Conservation (phyloP, 2,797 vertebrate species). For the Xenops minutus region DNA sequence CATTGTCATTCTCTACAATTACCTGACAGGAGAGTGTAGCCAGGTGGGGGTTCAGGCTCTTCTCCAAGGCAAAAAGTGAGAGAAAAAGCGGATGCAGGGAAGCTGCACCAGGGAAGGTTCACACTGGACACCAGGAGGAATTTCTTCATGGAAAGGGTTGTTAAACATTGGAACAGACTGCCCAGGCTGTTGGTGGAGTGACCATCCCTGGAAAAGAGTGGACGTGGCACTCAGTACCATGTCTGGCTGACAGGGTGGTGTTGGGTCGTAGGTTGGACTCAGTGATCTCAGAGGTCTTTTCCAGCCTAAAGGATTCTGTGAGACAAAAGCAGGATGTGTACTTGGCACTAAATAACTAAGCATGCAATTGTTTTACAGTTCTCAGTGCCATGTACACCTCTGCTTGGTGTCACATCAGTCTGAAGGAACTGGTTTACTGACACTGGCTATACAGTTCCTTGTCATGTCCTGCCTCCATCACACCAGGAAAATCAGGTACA, state of each 20-base stretch:
- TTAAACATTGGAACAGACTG: neutral
- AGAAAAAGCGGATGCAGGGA: neutral
- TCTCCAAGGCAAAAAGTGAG: neutral
- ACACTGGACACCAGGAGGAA: neutral
- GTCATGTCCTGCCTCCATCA: neutral
- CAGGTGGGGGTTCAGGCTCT: too few species aligned
- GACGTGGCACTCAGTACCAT: neutral
- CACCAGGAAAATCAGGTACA: neutral
- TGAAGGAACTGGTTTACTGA: neutral
- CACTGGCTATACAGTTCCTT: neutral
- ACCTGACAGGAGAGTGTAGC: neutral
- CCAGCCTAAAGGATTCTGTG: neutral
- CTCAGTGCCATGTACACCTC: neutral
- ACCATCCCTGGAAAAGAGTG: neutral
- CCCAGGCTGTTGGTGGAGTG: neutral
- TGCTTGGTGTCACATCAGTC: neutral
- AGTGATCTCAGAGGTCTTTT: neutral
- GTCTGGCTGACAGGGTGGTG: neutral
- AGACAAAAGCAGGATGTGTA: neutral
- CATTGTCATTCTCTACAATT: neutral
- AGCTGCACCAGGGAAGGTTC: neutral
- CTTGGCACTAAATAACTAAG: neutral
- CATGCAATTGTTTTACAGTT: neutral
- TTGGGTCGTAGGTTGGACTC: too few species aligned
- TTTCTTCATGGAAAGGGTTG: neutral